Evolutionary conservation across 2,888 invertebrate species (phyloP).

Genomic region (Lamproptera curius): DNA sequence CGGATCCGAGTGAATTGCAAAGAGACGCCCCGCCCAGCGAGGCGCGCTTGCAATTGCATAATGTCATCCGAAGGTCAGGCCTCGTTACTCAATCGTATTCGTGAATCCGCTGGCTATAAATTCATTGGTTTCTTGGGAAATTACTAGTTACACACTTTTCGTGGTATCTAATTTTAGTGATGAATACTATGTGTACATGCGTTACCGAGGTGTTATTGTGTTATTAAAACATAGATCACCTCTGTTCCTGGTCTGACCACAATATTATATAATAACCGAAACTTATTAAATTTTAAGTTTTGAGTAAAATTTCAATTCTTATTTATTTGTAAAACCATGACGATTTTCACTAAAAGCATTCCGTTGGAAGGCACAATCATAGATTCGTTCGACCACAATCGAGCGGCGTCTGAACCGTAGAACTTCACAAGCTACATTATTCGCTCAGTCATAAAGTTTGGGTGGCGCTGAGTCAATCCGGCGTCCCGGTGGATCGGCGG

Average conservation of each 20-base stretch:
- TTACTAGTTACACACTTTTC: too few species aligned
- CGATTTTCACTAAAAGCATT: too few species aligned
- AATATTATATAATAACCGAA: too few species aligned
- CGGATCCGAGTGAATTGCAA: conserved; percentile 5
- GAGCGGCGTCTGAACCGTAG: too few species aligned
- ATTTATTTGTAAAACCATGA: too few species aligned
- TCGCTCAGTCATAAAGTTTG: conserved; percentile 11
- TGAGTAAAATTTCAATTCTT: too few species aligned
- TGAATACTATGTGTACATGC: neutral
- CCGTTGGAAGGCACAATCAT: neutral
- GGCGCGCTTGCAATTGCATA: conserved; percentile 12
- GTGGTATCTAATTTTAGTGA: neutral
- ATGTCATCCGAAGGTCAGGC: conserved; percentile 17
- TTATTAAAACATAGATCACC: neutral
- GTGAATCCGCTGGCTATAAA: neutral
- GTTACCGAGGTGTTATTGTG: neutral
- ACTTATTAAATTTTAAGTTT: too few species aligned
- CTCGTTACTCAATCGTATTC: conserved; percentile 15
- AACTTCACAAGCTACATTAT: neutral
- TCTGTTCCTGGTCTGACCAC: too few species aligned
- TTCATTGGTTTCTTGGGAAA: too few species aligned
- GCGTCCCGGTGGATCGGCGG: conserved; percentile 17
- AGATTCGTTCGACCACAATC: neutral
- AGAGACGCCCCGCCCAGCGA: conserved; percentile 1
- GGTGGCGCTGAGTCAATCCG: conserved; percentile 4